Base-by-base conservation (phyloP, 2,888 invertebrate species). In the Stegophylla sp. region DNA sequence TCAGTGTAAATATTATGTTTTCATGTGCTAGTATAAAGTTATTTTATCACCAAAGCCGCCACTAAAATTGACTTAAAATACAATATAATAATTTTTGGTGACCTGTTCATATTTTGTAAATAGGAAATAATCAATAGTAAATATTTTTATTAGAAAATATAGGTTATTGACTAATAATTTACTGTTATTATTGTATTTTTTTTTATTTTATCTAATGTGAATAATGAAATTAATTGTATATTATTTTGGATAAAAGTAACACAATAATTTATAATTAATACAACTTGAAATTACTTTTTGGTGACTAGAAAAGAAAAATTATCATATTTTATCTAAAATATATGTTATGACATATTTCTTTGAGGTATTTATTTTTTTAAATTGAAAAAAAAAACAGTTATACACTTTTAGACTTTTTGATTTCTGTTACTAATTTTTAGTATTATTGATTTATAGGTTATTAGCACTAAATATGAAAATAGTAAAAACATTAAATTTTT, bases 51-150 rank as follows among this genome's bases (percentile, higher is more conserved):
- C 10, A 45, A 45, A 45, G 45, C 17, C 45, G 45, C 26, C 67
- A 48, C 67, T 45, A 13, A 17, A 23, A 66, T 66, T 66, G 45
- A 67, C 45, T 20, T 56, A 56, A n/a, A 56, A 56, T 56, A 56
- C 56, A 20, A 20, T 34, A 7, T 5, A 34, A 5, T 34, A 34
- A 23, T 20, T 23, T 20, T 56, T 23, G 2, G n/a, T 56, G 10
- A 23, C 10, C 1, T 56, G 20, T 56, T 23, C n/a, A 20, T 56
- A 56, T 23, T 56, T 23, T 7, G 4, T 53, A 20, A 23, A 56
- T 4, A 10, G 9, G 9, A 20, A 53, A 53, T 53, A 53, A 53
- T 23, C n/a, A n/a, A 53, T 53, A 9, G 2, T 0, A 53, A 53
- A 12, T 20, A 56, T 56, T 56, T 56, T 56, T 56, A 34, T 53